Conservation (phyloP, 2,113 vertebrate species). For the Trinectes maculatus region DNA sequence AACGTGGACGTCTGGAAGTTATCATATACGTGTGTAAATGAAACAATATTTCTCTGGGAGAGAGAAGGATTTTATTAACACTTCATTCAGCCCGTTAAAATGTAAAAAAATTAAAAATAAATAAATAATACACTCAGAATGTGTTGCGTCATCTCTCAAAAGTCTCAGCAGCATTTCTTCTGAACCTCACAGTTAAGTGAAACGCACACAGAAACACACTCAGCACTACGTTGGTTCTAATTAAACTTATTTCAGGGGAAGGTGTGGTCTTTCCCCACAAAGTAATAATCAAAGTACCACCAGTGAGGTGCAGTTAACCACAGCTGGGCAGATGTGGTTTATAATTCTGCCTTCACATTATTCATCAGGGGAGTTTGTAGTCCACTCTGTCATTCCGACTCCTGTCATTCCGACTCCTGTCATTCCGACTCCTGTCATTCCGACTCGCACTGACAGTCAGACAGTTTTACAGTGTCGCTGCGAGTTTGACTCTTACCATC, state of each 20-base stretch:
- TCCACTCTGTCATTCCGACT: slow-evolving; percentile 34
- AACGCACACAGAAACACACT: slow-evolving; percentile 10
- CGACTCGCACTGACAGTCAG: slow-evolving; percentile 17
- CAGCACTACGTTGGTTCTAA: slow-evolving; percentile 53
- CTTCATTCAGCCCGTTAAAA: not conserved
- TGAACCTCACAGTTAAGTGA: slow-evolving; percentile 19
- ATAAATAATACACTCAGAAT: too few relatives aligned
- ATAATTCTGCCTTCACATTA: slow-evolving; percentile 34
- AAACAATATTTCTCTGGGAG: slow-evolving; percentile 50
- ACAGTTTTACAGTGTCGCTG: slow-evolving; percentile 28
- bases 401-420: too few relatives aligned
- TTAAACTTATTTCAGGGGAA: slow-evolving; percentile 59
- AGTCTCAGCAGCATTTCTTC: slow-evolving; percentile 29
- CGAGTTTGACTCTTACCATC: slow-evolving; percentile 87
- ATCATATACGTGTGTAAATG: slow-evolving; percentile 52
- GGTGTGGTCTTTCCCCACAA: slow-evolving; percentile 64
- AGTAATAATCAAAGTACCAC: slow-evolving; percentile 57
- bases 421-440: slow-evolving; percentile 54
- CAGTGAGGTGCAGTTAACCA: slow-evolving; percentile 50
- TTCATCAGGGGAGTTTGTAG: slow-evolving; percentile 39
- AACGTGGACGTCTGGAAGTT: slow-evolving; percentile 68
- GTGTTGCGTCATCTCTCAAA: not conserved
- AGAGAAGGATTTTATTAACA: slow-evolving; percentile 14
- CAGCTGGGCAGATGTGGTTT: slow-evolving; percentile 59
- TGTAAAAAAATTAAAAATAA: not conserved